These are phyloP conservation scores for Natator depressus DNA, from an alignment of 2,113 vertebrate genomes.

Conservation along the genomic window DNA sequence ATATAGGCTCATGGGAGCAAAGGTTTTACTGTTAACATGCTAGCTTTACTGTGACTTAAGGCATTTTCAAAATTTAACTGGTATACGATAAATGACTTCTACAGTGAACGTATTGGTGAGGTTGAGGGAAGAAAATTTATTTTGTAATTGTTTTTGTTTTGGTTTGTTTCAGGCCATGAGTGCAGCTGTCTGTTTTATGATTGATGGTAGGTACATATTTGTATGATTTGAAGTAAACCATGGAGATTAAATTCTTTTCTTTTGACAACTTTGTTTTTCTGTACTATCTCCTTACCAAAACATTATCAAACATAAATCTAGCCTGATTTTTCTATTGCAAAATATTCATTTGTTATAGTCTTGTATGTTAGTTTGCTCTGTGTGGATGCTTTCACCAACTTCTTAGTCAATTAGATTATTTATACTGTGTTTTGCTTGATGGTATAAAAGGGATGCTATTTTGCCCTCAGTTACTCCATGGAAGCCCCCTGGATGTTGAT, in stretches of 20 bases:
- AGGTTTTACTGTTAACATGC: not conserved
- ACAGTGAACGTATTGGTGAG: not conserved
- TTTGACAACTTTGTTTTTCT: not conserved
- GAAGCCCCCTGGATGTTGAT: accelerated
- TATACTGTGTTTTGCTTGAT: not conserved
- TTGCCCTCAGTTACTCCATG: not conserved
- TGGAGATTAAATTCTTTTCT: not conserved
- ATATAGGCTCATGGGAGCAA: not conserved
- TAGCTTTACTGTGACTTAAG: not conserved
- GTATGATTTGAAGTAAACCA: not conserved
- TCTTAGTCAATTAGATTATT: not conserved
- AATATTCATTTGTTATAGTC: not conserved
- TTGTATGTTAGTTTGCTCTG: not conserved
- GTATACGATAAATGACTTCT: not conserved
- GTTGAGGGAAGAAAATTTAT: not conserved
- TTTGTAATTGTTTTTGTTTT: slow-evolving; percentile 15
- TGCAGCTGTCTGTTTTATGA: slow-evolving; percentile 97
- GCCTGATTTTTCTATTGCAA: not conserved
- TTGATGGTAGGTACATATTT: slow-evolving; percentile 86
- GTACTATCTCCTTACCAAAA: not conserved
- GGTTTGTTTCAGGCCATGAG: slow-evolving; percentile 93
- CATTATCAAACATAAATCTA: not conserved
- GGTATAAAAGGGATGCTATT: not conserved
- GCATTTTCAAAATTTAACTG: not conserved
- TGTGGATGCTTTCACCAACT: not conserved